A percentile compares a stretch with the other conserved stretches of the same genome.
Conservation (phyloP, 2,797 vertebrate species). For the Telmatherina bonti region DNA sequence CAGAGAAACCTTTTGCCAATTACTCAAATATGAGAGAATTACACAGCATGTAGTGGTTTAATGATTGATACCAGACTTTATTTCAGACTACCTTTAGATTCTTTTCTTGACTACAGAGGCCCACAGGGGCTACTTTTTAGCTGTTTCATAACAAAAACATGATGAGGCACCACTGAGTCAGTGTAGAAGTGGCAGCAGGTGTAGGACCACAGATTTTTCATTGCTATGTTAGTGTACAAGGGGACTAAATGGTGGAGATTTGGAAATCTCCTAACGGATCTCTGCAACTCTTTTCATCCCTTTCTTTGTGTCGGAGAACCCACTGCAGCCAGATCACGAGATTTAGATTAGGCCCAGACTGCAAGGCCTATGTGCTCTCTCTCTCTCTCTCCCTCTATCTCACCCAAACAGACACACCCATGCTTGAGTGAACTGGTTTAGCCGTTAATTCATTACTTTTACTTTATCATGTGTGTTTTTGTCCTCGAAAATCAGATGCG, state of each 20-base stretch:
- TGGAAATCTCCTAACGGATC: slow-evolving; percentile 38
- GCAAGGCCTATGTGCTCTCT: slow-evolving; percentile 28
- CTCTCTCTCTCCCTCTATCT: not conserved
- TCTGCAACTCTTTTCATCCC: slow-evolving; percentile 27
- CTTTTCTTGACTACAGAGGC: not conserved
- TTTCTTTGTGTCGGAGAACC: slow-evolving; percentile 35
- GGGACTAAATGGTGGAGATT: slow-evolving; percentile 1
- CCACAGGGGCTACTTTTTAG: not conserved
- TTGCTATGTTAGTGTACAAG: not conserved
- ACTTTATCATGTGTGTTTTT: slow-evolving; percentile 12
- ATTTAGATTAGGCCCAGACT: slow-evolving; percentile 71
- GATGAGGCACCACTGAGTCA: slow-evolving; percentile 26
- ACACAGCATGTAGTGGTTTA: not conserved
- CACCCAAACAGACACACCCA: not conserved
- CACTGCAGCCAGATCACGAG: slow-evolving; percentile 71
- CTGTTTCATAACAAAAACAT: not conserved
- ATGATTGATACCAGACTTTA: not conserved
- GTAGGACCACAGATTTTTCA: slow-evolving; percentile 47
- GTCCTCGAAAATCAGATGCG: slow-evolving; percentile 17
- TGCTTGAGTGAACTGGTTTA: slow-evolving; percentile 22
- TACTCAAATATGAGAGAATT: not conserved
- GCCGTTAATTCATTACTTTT: slow-evolving; percentile 29
- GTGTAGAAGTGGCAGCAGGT: slow-evolving; percentile 47
- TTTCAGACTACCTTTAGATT: not conserved
- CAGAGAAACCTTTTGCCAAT: not conserved